Percentiles rank a stretch among this genome's conserved stretches.
Evolutionary conservation across 2,888 invertebrate genomes (phyloP).

Genomic region (Trachelus stipa): DNA sequence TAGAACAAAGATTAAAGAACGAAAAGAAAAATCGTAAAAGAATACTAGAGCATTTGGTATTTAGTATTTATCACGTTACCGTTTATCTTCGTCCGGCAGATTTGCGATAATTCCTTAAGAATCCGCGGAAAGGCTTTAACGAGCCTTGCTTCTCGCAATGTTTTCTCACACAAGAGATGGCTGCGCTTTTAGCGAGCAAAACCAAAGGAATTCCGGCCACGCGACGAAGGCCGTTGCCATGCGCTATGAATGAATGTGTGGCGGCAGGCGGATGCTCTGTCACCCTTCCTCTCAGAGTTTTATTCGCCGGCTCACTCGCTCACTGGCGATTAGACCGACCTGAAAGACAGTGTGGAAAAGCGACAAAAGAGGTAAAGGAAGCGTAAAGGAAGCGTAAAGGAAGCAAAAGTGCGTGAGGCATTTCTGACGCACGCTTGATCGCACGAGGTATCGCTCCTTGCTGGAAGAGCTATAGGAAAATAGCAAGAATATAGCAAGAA

Average conservation of each 20-base stretch:
- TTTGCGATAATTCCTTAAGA: background rate
- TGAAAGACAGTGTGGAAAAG: background rate
- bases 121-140: background rate
- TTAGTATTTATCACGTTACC: background rate
- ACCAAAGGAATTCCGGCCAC: conserved; percentile 37
- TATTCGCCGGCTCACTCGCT: background rate
- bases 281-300: background rate
- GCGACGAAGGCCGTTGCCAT: conserved; percentile 33
- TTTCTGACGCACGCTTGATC: conserved; percentile 4
- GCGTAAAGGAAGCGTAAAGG: background rate
- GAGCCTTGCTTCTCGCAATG: background rate
- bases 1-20: background rate
- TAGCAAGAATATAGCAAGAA: background rate
- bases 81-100: background rate
- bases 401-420: background rate
- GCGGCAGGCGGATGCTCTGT: conserved; percentile 23
- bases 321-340: background rate
- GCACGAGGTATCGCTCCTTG: conserved; percentile 13
- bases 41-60: background rate
- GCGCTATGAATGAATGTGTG: conserved; percentile 33
- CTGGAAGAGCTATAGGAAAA: background rate
- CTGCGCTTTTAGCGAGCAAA: conserved; percentile 32
- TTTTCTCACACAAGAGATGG: background rate
- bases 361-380: background rate
- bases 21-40: background rate